phyloP scores from a whole-genome alignment of 1,140 invertebrate species.

The Diprion similis region DNA sequence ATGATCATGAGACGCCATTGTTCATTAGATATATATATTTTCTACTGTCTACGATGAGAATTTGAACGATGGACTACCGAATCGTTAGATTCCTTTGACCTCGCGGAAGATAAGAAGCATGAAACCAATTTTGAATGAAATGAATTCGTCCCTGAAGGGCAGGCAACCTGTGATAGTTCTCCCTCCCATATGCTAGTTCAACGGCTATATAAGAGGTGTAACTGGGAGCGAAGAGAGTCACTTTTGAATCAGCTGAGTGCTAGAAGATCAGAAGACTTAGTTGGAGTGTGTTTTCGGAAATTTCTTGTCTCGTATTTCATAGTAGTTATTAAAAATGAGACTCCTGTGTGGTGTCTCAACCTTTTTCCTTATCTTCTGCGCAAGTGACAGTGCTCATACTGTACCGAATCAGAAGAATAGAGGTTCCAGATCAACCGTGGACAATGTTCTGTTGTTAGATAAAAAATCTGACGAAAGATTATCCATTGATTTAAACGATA shows the following conservation, averaged over 20 bases:
- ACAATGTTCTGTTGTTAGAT: background rate
- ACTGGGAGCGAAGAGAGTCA: background rate
- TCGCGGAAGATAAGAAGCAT: background rate
- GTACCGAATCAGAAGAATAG: background rate
- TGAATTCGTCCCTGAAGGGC: slow-evolving; percentile 1
- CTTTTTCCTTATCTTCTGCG: background rate
- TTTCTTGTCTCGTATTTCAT: no score
- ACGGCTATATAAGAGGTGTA: background rate
- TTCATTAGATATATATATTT: no score
- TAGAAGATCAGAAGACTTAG: no score
- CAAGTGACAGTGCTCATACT: background rate
- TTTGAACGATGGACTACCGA: background rate
- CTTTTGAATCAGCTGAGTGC: background rate
- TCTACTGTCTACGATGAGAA: no score
- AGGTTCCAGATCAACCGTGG: background rate
- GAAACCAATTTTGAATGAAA: background rate
- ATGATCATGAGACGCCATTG: no score
- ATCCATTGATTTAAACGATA: background rate
- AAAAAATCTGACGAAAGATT: background rate
- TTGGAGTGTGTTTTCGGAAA: no score
- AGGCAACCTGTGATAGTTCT: background rate
- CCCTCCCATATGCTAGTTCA: background rate
- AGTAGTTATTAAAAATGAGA: background rate
- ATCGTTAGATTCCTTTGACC: background rate
- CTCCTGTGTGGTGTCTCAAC: background rate